Base-by-base conservation (phyloP, 2,797 vertebrate species). In the Myripristis jacobus region DNA sequence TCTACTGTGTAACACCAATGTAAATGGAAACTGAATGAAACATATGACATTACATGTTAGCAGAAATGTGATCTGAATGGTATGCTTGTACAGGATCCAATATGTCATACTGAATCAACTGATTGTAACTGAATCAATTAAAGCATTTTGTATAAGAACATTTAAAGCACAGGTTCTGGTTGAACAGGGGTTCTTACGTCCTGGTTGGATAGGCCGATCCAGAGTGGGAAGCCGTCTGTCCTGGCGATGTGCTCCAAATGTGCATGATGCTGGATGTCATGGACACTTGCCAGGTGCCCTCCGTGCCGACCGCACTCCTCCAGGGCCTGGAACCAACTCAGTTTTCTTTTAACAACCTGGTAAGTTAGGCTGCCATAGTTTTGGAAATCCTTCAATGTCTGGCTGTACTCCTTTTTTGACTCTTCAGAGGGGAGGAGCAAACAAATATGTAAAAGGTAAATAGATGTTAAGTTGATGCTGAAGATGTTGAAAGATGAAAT, bases 161-260 rank as follows among this genome's bases (percentile, higher is more conserved):
- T 27, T 19, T 38, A 12, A 16, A 55, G 2, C 27, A 51, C 15
- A 36, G 19, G 29, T 22, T 67, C 15, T 41, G 11, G 5, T 31
- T 4, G 11, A 22, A 19, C 18, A 8, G 47, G 9, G 53, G 27
- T 29, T 91, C 95, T 94, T 93, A 98, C 97, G 64, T 96, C 95
- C 54, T 96, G 96, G 87, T 91, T 94, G 13, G 96, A 98, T 11
- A 99, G 91, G 36, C 98, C 98, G 66, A 97, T 94, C 98, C 98
- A 99, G 2, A 98, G 93, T 0, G 93, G 88, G 89, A 95, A 98
- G 68, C 98, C 98, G 2, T 99, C 96, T 0, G 83, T 91, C 79
- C 90, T 95, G 70, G 92, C 85, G 6, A 98, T 86, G 50, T 93
- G 90, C 73, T 94, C 89, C 63, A 98, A 64, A 53, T 96, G 96